Evolutionary conservation across 2,113 vertebrate species (phyloP).

Genomic region (Crotalus tigris): DNA sequence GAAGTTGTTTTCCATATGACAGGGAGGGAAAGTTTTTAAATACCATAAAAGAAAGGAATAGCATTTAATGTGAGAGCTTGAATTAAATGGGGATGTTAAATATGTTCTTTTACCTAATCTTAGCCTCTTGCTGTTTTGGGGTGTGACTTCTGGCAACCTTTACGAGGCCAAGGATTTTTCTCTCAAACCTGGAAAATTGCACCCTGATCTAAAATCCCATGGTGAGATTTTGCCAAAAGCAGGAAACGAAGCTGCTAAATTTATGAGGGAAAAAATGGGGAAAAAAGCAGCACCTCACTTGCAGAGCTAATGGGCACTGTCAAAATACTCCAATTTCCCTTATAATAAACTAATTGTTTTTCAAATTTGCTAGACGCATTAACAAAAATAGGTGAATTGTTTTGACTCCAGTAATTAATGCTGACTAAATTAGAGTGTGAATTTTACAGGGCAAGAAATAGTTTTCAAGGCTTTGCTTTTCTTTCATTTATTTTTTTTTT

Average conservation of each 20-base stretch:
- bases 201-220: neutral
- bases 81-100: neutral
- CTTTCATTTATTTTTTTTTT: neutral
- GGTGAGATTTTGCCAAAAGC: constrained; percentile 15
- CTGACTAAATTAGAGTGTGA: constrained; percentile 16
- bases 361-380: constrained; percentile 17
- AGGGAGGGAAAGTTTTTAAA: no score
- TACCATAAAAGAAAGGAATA: neutral
- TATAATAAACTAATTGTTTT: constrained; percentile 24
- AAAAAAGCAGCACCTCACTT: neutral
- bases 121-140: neutral
- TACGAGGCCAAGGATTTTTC: neutral
- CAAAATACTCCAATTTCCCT: constrained; percentile 32
- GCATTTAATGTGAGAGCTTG: neutral
- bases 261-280: neutral
- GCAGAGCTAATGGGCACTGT: constrained; percentile 20
- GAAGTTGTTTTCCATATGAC: no score
- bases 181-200: neutral
- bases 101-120: neutral
- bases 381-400: constrained; percentile 26
- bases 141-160: neutral
- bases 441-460: constrained; percentile 18
- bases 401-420: constrained; percentile 37
- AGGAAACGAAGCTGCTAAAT: constrained; percentile 24
- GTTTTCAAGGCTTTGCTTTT: neutral